phyloP scores from a whole-genome alignment of 2,113 vertebrate species.

The Danionella cerebrum region DNA sequence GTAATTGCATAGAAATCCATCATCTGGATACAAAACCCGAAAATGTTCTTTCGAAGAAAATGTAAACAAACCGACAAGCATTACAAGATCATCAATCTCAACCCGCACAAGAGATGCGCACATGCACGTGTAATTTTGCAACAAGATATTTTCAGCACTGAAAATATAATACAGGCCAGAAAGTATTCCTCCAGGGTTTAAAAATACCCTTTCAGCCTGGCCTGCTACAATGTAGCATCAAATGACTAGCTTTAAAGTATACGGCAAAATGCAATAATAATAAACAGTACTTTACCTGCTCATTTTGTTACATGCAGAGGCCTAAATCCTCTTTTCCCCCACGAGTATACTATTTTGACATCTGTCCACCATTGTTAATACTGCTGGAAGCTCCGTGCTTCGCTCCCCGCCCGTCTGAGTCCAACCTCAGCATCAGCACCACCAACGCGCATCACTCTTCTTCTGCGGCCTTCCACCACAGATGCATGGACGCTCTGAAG shows the following conservation, averaged over 20 bases:
- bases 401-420: neutral
- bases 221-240: too few species aligned
- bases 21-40: neutral
- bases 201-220: too few species aligned
- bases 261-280: neutral
- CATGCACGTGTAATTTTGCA: too few species aligned
- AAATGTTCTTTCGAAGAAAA: neutral
- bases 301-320: neutral
- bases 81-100: neutral
- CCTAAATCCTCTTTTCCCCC: neutral
- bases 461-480: neutral
- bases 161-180: too few species aligned
- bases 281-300: constrained; percentile 4
- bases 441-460: constrained; percentile 10
- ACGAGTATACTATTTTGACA: neutral
- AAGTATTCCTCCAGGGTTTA: too few species aligned
- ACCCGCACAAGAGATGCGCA: too few species aligned
- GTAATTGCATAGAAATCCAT: neutral
- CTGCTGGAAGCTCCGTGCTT: constrained; percentile 8
- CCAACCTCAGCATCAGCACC: too few species aligned
- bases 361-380: constrained; percentile 1
- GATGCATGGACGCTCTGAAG: neutral
- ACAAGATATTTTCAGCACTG: too few species aligned
- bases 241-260: neutral
- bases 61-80: neutral